Conservation (phyloP, 2,113 vertebrate genomes). For the Sprattus sprattus region DNA sequence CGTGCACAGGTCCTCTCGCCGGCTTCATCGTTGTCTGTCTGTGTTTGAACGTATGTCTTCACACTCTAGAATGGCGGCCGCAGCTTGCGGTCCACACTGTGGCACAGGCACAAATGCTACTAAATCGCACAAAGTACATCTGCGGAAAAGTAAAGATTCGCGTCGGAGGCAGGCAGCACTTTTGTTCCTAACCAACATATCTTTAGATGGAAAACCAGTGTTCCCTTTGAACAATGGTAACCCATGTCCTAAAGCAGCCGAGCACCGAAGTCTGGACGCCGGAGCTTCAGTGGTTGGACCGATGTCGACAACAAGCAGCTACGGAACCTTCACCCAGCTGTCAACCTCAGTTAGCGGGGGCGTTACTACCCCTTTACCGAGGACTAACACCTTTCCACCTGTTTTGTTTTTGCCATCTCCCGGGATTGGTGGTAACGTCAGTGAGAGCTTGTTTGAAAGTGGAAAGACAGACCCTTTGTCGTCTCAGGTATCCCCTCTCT, state of each 20-base stretch:
- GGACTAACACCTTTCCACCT: constrained; percentile 49
- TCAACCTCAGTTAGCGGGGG: constrained; percentile 50
- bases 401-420: constrained; percentile 46
- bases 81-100: constrained; percentile 71
- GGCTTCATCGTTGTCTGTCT: constrained; percentile 39
- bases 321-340: constrained; percentile 51
- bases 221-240: constrained; percentile 59
- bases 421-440: constrained; percentile 42
- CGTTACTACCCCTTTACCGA: constrained; percentile 48
- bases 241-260: constrained; percentile 52
- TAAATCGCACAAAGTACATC: constrained; percentile 63
- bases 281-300: constrained; percentile 34
- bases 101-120: constrained; percentile 48
- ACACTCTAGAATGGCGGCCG: constrained; percentile 81
- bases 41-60: constrained; percentile 36
- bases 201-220: constrained; percentile 83
- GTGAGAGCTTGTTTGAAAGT: constrained; percentile 67
- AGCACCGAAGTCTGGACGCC: constrained; percentile 44
- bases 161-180: constrained; percentile 85
- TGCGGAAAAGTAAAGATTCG: constrained; percentile 76
- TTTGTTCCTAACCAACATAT: constrained; percentile 89
- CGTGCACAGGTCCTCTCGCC: constrained; percentile 30
- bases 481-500: constrained; percentile 59
- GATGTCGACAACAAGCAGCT: constrained; percentile 45
- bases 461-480: constrained; percentile 51